These are phyloP conservation scores for Dromas ardeola DNA, from an alignment of 2,113 vertebrate genomes.

Conservation along the genomic window DNA sequence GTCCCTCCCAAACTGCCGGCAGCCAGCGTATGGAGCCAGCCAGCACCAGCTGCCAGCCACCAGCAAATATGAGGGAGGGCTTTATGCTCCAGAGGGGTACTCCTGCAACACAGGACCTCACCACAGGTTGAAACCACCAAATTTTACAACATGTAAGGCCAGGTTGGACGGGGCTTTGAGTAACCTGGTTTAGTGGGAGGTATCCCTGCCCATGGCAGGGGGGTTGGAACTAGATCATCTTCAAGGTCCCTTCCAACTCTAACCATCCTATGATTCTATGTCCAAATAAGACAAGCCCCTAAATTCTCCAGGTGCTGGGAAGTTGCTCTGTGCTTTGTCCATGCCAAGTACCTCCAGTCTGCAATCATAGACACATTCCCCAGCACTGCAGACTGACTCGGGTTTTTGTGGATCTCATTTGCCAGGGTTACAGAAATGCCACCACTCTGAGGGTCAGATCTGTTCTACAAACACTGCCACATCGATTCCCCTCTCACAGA, in stretches of 20 bases:
- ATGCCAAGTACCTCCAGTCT: neutral
- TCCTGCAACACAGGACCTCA: neutral
- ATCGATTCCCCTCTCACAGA: neutral
- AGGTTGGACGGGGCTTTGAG: neutral
- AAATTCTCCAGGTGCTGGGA: neutral
- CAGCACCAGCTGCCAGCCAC: neutral
- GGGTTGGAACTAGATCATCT: neutral
- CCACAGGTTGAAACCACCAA: neutral
- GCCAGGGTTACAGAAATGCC: neutral
- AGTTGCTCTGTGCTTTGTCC: neutral
- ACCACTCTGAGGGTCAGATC: neutral
- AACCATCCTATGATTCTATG: neutral
- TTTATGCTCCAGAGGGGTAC: neutral
- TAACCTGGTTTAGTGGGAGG: neutral
- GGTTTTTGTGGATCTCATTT: neutral
- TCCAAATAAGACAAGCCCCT: neutral
- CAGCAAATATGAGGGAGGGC: neutral
- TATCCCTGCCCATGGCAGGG: neutral
- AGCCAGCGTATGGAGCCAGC: neutral
- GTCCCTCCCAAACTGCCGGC: neutral
- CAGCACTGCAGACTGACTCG: neutral
- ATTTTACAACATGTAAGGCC: neutral
- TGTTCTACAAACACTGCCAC: neutral
- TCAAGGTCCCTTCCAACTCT: neutral
- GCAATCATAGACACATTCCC: accelerated